These are phyloP conservation scores for Polyommatus icarus DNA, from an alignment of 2,888 invertebrate genomes.

Conservation along the genomic window DNA sequence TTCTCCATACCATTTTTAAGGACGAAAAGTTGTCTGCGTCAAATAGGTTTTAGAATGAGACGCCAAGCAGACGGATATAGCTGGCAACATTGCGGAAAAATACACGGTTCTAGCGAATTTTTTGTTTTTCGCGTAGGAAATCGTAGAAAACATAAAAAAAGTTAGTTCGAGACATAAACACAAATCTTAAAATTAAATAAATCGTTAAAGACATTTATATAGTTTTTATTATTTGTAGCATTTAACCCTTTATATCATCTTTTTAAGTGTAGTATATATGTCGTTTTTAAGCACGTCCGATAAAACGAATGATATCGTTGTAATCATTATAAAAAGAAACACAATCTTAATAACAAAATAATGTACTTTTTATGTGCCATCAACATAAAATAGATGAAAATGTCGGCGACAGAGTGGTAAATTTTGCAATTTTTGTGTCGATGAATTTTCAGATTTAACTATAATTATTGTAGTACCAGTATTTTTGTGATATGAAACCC, in stretches of 20 bases:
- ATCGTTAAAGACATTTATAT: background rate
- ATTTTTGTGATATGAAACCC: no score
- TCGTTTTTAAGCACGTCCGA: background rate
- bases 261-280: background rate
- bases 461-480: no score
- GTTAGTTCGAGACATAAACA: no score
- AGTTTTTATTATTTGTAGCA: no score
- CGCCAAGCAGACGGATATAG: no score
- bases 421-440: background rate
- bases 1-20: no score
- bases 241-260: background rate
- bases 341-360: slow-evolving; percentile 21
- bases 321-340: slow-evolving; percentile 20
- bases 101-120: no score
- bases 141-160: no score
- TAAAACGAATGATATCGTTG: background rate
- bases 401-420: background rate
- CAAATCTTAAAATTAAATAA: background rate
- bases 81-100: no score
- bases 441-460: background rate
- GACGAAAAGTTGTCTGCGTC: no score
- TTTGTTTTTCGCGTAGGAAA: no score
- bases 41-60: no score
- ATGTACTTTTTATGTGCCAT: slow-evolving; percentile 3
- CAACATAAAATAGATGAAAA: slow-evolving; percentile 25